Evolutionary conservation across 1,140 invertebrate species (phyloP).

Genomic region (Solen grandis): DNA sequence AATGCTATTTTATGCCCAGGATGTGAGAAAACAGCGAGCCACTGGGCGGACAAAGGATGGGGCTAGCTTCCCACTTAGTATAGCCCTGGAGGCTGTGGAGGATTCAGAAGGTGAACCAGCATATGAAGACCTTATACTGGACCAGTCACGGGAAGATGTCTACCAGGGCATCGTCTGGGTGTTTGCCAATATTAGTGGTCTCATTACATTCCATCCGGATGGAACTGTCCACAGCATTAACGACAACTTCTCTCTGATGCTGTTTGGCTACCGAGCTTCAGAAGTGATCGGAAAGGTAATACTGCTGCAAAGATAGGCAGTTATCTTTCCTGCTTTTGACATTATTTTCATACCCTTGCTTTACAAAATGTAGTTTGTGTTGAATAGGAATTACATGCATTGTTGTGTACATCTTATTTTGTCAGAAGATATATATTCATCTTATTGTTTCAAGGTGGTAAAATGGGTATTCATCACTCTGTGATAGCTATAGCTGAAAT

Average conservation of each 20-base stretch:
- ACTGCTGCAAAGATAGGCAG: too few species aligned
- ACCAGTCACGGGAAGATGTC: conserved; percentile 50
- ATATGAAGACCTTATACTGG: not conserved
- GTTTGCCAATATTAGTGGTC: conserved; percentile 86
- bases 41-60: conserved; percentile 85
- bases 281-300: conserved; percentile 84
- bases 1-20: conserved; percentile 72
- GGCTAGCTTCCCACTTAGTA: conserved; percentile 84
- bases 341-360: too few species aligned
- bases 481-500: too few species aligned
- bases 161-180: conserved; percentile 80
- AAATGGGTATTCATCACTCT: too few species aligned
- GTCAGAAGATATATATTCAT: too few species aligned
- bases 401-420: too few species aligned
- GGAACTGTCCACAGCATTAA: conserved; percentile 86
- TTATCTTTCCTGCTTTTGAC: too few species aligned
- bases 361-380: too few species aligned
- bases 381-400: too few species aligned
- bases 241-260: conserved; percentile 85
- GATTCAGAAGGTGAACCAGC: conserved; percentile 13
- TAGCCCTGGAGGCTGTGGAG: conserved; percentile 80
- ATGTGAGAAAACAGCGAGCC: conserved; percentile 84
- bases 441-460: too few species aligned
- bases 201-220: conserved; percentile 85
- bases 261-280: conserved; percentile 85